Base-by-base conservation (phyloP, 2,888 invertebrate species). In the Lasioglossum figueresi region DNA sequence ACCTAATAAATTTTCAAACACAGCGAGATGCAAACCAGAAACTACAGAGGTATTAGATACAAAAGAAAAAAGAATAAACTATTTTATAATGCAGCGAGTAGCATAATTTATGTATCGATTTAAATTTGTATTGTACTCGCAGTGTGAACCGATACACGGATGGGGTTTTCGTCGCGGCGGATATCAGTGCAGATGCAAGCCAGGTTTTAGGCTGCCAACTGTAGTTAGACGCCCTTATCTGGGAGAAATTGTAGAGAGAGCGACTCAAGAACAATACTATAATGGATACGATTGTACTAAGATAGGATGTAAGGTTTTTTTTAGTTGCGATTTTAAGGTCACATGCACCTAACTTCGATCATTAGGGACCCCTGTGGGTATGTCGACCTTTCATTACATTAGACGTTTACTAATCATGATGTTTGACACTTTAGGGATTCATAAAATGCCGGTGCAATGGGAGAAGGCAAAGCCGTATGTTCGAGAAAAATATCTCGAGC, bases 111-210 rank as follows among this genome's bases (percentile, higher is more conserved):
- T 59, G 3, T 31, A 8, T 40, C 0, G 4, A 63, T 59, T 48
- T 43, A n/a, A 63, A 79, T 56, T 59, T 34, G 6, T 72, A 2
- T 56, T 37, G 23, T 68, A 37, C 40, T 4, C 82, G n/a, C 92
- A 98, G 98, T 99, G 99, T 95, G 99, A 99, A 95, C 99, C 99
- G 0, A 95, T 99, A 76, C 97, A 99, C 94, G 99, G 99, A 5
- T 99, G 98, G 98, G 99, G 99, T 68, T 99, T 98, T 95, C 96
- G 99, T 79, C 96, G 99, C 92, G 99, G 99, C 76, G 99, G 99
- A 12, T 99, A 99, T 95, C 98, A 99, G 93, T 99, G 99, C 94
- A 96, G 98, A 88, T 99, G 99, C 95, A 96, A 96, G 92, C 99
- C 99, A 0, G 98, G 99, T 0, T 97, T 96, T 95, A 96, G 99